Evolutionary conservation across 2,113 vertebrate species (phyloP).

Genomic region (Tor tambroides): DNA sequence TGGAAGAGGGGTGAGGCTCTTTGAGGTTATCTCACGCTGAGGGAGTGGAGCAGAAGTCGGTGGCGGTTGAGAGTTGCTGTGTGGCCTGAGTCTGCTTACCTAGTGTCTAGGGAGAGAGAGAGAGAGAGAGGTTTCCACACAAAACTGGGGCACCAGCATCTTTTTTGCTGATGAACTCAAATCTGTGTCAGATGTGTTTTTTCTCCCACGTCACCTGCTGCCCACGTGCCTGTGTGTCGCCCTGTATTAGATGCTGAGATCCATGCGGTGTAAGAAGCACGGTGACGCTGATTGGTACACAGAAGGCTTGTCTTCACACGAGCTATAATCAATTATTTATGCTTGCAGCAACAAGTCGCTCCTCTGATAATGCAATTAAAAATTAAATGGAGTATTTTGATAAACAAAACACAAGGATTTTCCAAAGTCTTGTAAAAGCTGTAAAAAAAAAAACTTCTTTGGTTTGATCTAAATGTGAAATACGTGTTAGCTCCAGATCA

Average conservation of each 20-base stretch:
- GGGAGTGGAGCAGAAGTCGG: slow-evolving; percentile 18
- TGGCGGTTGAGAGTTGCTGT: slow-evolving; percentile 9
- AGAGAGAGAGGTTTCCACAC: slow-evolving; percentile 28
- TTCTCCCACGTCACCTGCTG: slow-evolving; percentile 10
- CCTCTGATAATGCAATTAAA: slow-evolving; percentile 18
- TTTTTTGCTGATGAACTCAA: slow-evolving; percentile 39
- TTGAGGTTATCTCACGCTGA: slow-evolving; percentile 14
- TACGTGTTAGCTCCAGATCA: background rate
- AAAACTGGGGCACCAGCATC: slow-evolving; percentile 38
- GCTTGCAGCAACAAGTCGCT: slow-evolving; percentile 1
- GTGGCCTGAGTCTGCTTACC: slow-evolving; percentile 19
- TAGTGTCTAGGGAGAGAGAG: slow-evolving; percentile 5
- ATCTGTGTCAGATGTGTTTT: slow-evolving; percentile 38
- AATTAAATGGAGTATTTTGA: background rate
- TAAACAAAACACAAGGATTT: slow-evolving; percentile 2
- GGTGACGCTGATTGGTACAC: background rate
- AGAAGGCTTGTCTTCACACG: background rate
- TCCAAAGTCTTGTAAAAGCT: background rate
- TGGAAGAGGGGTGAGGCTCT: slow-evolving; percentile 1
- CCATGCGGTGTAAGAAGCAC: background rate
- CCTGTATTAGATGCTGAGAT: background rate
- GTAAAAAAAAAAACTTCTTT: background rate
- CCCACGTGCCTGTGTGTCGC: slow-evolving; percentile 2
- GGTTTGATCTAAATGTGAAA: background rate
- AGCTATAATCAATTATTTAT: slow-evolving; percentile 27